A percentile compares a stretch with the other conserved stretches of the same genome.
Evolutionary conservation across 2,797 vertebrate genomes (phyloP).

Genomic region (Lacerta viridis): DNA sequence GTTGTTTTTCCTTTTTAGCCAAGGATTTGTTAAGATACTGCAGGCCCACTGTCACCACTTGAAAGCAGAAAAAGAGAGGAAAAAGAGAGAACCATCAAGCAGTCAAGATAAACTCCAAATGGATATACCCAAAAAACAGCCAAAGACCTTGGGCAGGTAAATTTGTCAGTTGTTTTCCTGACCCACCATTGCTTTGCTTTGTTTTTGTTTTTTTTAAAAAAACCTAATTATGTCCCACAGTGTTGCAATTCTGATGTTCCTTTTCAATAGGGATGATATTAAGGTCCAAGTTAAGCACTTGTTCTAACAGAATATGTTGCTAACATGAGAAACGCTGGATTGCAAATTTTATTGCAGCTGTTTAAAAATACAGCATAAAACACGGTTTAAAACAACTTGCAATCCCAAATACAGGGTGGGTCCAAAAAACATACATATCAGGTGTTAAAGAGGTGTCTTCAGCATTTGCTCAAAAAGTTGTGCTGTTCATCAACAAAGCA

Average conservation of each 20-base stretch:
- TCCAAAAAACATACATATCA: too few relatives aligned
- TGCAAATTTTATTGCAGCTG: constrained; percentile 30
- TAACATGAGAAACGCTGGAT: constrained; percentile 13
- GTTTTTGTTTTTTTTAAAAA: neutral
- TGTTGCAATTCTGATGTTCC: constrained; percentile 48
- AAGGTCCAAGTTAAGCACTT: constrained; percentile 48
- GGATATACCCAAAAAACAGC: constrained; percentile 5
- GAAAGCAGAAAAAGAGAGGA: neutral
- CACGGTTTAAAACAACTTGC: too few relatives aligned
- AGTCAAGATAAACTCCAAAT: neutral
- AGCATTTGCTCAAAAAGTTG: too few relatives aligned
- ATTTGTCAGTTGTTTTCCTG: constrained; percentile 62
- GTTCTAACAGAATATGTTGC: constrained; percentile 49
- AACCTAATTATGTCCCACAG: constrained; percentile 53
- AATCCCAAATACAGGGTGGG: too few relatives aligned
- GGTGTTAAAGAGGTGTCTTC: too few relatives aligned
- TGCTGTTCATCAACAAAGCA: too few relatives aligned
- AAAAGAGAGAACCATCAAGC: neutral
- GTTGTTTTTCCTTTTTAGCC: constrained; percentile 63
- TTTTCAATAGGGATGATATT: neutral
- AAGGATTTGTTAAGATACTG: constrained; percentile 53
- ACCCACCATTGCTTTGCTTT: constrained; percentile 47
- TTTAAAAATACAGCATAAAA: too few relatives aligned
- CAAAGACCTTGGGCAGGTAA: neutral
- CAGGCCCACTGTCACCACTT: neutral